A percentile compares a stretch with the other conserved stretches of the same genome.
phyloP scores from a whole-genome alignment of 1,140 invertebrate species.

The Euschistus heros region DNA sequence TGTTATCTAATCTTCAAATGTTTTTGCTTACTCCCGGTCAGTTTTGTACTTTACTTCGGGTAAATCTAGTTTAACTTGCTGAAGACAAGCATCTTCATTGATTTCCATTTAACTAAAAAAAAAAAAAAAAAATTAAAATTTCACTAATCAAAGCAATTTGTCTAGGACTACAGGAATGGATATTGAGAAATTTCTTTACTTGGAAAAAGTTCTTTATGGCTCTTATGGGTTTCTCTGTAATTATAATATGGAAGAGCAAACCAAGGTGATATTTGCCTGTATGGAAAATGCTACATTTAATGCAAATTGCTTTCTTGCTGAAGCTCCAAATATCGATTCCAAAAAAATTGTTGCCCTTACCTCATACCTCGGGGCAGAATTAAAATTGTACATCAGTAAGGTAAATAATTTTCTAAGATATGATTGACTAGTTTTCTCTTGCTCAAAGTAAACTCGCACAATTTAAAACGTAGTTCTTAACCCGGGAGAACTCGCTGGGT shows the following conservation, averaged over 20 bases:
- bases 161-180: slow-evolving; percentile 5
- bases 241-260: background rate
- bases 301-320: background rate
- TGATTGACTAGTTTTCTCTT: too few species aligned
- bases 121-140: too few species aligned
- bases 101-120: too few species aligned
- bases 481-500: too few species aligned
- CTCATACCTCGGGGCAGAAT: background rate
- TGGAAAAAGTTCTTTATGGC: slow-evolving; percentile 1
- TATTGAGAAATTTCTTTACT: background rate
- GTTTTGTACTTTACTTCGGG: too few species aligned
- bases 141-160: too few species aligned
- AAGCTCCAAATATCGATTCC: background rate
- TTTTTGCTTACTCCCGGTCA: too few species aligned
- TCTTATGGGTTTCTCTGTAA: background rate
- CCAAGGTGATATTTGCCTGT: background rate
- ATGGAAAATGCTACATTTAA: slow-evolving; percentile 2
- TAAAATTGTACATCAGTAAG: background rate
- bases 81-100: too few species aligned
- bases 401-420: background rate
- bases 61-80: too few species aligned
- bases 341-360: background rate
- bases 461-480: too few species aligned
- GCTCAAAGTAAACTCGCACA: too few species aligned
- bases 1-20: too few species aligned